Evolutionary conservation across 2,797 vertebrate genomes (phyloP).

Genomic region (Coendou prehensilis): DNA sequence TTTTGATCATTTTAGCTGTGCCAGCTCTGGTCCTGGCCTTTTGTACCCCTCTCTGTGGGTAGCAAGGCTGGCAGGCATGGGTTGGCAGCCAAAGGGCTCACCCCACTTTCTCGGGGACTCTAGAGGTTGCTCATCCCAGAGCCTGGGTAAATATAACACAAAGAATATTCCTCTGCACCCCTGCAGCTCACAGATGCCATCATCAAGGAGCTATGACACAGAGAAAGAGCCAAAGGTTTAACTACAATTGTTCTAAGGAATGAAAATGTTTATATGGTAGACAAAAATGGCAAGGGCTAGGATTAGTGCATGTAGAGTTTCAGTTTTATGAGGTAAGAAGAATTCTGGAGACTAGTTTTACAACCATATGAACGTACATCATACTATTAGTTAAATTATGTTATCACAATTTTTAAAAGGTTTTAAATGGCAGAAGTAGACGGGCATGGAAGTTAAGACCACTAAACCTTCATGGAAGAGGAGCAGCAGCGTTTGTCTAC

Average conservation of each 20-base stretch:
- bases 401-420: neutral
- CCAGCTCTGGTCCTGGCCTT: neutral
- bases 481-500: neutral
- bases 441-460: neutral
- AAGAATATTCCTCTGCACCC: neutral
- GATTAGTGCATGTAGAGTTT: neutral
- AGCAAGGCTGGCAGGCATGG: neutral
- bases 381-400: neutral
- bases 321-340: neutral
- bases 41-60: rapidly evolving
- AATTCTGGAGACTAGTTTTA: neutral
- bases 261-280: neutral
- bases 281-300: neutral
- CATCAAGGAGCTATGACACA: neutral
- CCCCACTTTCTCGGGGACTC: neutral
- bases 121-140: neutral
- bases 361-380: neutral
- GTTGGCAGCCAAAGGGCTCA: neutral
- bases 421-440: neutral
- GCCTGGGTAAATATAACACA: neutral
- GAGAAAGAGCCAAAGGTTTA: neutral
- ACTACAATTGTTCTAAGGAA: neutral
- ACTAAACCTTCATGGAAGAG: neutral
- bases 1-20: neutral
- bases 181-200: neutral